Conservation (phyloP, 2,797 vertebrate species). For the Hemitrygon akajei region DNA sequence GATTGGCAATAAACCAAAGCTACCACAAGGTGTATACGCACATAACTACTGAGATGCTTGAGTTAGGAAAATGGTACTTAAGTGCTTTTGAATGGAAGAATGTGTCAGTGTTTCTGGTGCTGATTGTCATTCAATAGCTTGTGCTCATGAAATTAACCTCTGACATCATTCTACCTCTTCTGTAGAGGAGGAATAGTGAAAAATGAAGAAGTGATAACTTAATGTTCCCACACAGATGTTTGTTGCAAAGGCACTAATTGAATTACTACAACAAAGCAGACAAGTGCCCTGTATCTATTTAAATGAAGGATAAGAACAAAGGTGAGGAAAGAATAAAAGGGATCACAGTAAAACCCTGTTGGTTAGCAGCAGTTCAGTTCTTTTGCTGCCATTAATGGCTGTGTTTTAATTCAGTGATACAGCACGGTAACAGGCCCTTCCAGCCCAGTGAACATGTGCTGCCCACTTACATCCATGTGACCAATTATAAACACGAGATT, state of each 20-base stretch:
- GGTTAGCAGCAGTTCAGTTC: neutral
- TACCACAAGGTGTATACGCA: neutral
- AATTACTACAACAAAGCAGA: neutral
- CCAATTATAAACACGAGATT: no score
- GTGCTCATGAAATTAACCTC: neutral
- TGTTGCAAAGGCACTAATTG: neutral
- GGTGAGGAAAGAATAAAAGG: neutral
- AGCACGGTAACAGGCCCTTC: no score
- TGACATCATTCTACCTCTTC: neutral
- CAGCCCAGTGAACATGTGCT: no score
- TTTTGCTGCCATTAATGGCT: neutral
- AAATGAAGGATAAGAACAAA: neutral
- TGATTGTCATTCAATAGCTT: neutral
- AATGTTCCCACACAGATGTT: neutral
- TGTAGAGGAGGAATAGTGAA: neutral
- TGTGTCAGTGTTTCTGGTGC: neutral
- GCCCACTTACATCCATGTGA: no score
- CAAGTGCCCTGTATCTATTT: neutral
- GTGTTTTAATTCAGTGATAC: neutral
- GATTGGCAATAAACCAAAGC: neutral
- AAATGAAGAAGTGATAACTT: neutral
- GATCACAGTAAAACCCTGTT: neutral
- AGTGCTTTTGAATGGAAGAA: no score
- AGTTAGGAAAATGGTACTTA: no score
- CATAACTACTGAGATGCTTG: no score